Conservation (phyloP, 2,113 vertebrate genomes). For the Lepisosteus oculatus region DNA sequence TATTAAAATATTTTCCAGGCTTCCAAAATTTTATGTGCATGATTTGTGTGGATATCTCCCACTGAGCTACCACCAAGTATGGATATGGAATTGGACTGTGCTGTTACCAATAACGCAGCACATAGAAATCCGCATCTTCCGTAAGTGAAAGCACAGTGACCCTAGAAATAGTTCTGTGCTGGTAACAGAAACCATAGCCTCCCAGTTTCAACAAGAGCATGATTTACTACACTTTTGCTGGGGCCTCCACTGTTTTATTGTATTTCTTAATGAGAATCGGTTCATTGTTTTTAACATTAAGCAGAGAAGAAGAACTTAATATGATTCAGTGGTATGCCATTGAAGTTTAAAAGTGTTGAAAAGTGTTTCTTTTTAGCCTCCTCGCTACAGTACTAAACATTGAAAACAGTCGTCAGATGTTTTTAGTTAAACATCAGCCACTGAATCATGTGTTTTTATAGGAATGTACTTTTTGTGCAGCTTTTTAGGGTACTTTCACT, state of each 20-base stretch:
- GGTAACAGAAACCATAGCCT: slow-evolving; percentile 40
- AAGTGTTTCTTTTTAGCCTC: no score
- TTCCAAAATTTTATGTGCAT: slow-evolving; percentile 64
- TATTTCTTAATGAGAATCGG: no score
- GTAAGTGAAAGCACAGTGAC: slow-evolving; percentile 15
- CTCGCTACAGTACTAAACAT: no score
- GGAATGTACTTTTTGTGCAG: no score
- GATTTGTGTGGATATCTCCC: slow-evolving; percentile 68
- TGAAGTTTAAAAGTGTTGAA: no score
- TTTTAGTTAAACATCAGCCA: no score
- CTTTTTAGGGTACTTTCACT: no score
- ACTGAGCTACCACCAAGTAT: slow-evolving; percentile 65
- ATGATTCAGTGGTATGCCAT: no score
- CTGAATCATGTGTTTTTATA: no score
- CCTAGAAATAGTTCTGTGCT: slow-evolving; percentile 58
- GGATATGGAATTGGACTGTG: slow-evolving; percentile 57
- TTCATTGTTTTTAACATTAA: no score
- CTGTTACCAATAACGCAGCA: slow-evolving; percentile 43
- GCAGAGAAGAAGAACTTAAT: no score
- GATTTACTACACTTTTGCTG: slow-evolving; percentile 70
- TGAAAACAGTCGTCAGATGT: no score
- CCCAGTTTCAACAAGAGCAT: slow-evolving; percentile 56
- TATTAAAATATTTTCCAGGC: slow-evolving; percentile 71
- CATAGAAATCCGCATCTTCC: slow-evolving; percentile 16
- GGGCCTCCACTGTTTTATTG: slow-evolving; percentile 63